A percentile compares a stretch with the other conserved stretches of the same genome.
Evolutionary conservation across 2,888 invertebrate species (phyloP).

Genomic region (Drosophila ochracea): DNA sequence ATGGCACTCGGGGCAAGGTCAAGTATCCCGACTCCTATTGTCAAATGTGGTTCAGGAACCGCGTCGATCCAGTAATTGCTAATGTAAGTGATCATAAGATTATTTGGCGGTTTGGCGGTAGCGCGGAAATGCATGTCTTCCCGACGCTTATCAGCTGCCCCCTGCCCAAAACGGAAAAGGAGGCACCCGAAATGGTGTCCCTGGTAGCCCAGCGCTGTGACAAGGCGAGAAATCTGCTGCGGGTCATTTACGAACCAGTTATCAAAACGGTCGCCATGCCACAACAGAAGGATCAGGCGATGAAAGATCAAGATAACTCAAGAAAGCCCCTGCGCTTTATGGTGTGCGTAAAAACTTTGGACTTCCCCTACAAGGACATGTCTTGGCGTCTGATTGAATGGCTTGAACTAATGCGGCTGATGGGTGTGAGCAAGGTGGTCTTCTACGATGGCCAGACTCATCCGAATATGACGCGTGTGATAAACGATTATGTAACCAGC

Average conservation of each 20-base stretch:
- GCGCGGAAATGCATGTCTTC: conserved; percentile 91
- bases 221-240: conserved; percentile 91
- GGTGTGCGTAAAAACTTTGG: too few relatives aligned
- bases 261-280: too few relatives aligned
- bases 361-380: too few relatives aligned
- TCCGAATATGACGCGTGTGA: too few relatives aligned
- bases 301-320: too few relatives aligned
- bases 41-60: conserved; percentile 94
- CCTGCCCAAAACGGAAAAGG: conserved; percentile 86
- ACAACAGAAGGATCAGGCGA: too few relatives aligned
- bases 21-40: conserved; percentile 88
- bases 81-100: conserved; percentile 94
- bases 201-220: conserved; percentile 93
- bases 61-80: conserved; percentile 90
- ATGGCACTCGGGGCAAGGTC: conserved; percentile 87
- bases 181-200: conserved; percentile 87
- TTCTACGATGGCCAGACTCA: too few relatives aligned
- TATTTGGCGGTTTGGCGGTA: conserved; percentile 90
- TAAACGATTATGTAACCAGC: too few relatives aligned
- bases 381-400: too few relatives aligned
- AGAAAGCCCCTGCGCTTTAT: too few relatives aligned
- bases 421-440: too few relatives aligned
- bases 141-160: conserved; percentile 95
- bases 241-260: conserved; percentile 90
- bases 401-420: too few relatives aligned